These are phyloP conservation scores for Bryconaethiops microstoma DNA, from an alignment of 2,797 vertebrate genomes.

Conservation along the genomic window DNA sequence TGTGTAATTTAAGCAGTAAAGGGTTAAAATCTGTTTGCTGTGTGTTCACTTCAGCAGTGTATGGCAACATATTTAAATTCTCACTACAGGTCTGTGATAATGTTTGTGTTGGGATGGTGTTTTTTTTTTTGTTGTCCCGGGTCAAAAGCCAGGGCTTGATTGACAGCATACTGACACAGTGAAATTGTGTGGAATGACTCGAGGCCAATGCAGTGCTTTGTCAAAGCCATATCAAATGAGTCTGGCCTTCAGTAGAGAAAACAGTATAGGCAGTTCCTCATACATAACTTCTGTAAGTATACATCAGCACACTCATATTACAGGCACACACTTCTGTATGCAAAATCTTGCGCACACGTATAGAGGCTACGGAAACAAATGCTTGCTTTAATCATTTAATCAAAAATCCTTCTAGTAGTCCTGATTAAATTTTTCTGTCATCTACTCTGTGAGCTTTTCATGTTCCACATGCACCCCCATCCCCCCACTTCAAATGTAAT, in stretches of 20 bases:
- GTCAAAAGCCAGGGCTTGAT: conserved; percentile 69
- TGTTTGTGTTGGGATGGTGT: conserved; percentile 44
- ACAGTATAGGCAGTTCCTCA: not conserved
- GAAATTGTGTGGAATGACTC: conserved; percentile 67
- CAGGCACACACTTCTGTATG: not conserved
- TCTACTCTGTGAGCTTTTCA: not conserved
- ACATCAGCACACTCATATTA: not conserved
- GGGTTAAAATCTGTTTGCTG: not conserved
- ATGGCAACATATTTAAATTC: conserved; percentile 69
- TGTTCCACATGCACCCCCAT: not conserved
- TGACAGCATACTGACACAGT: conserved; percentile 68
- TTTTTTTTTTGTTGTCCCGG: conserved; percentile 39
- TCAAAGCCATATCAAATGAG: conserved; percentile 44
- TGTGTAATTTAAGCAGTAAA: too few relatives aligned
- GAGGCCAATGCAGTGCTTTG: conserved; percentile 65
- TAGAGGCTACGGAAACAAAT: not conserved
- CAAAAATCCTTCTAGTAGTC: not conserved
- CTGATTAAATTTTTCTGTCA: not conserved
- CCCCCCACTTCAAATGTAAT: not conserved
- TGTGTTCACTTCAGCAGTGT: not conserved
- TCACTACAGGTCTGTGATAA: conserved; percentile 54
- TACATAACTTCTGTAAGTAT: not conserved
- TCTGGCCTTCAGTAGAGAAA: not conserved
- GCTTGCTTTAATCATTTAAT: not conserved
- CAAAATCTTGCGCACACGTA: not conserved